These are phyloP conservation scores for Catostomus latipinnis DNA, from an alignment of 2,797 vertebrate genomes.

Conservation along the genomic window DNA sequence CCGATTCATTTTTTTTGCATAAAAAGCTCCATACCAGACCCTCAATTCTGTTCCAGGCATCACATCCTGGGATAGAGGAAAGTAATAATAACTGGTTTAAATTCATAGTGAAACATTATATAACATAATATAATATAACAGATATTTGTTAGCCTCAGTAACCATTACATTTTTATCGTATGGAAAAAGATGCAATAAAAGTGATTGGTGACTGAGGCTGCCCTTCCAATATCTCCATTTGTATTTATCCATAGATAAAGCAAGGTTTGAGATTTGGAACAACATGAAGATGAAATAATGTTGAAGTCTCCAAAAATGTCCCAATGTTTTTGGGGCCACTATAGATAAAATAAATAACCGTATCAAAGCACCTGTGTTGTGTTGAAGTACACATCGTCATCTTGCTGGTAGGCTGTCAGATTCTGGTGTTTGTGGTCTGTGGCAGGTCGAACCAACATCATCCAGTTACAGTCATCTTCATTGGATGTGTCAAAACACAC, in stretches of 20 bases:
- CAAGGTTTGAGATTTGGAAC: too few species aligned
- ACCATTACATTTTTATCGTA: too few species aligned
- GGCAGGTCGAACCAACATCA: slow-evolving; percentile 97
- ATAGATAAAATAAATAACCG: too few species aligned
- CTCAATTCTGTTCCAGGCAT: slow-evolving; percentile 90
- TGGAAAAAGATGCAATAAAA: too few species aligned
- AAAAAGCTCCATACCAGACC: slow-evolving; percentile 99
- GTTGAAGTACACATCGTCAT: slow-evolving; percentile 93
- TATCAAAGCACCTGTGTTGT: slow-evolving; percentile 82
- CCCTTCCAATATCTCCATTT: too few species aligned
- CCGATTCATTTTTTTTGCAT: slow-evolving; percentile 97
- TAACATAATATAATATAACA: too few species aligned
- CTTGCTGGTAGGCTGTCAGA: slow-evolving; percentile 93
- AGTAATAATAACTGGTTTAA: background rate
- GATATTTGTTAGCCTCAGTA: too few species aligned
- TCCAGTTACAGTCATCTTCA: slow-evolving; percentile 98
- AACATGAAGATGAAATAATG: too few species aligned
- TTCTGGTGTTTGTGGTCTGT: slow-evolving; percentile 89
- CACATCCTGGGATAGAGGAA: slow-evolving; percentile 79
- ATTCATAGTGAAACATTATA: background rate
- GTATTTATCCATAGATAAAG: too few species aligned
- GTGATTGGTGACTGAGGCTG: too few species aligned
- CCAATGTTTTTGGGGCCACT: too few species aligned
- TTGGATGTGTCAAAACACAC: slow-evolving; percentile 90
- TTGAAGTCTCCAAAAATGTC: too few species aligned